Conservation (phyloP, 2,888 invertebrate species). For the Clistopyga incitator region DNA sequence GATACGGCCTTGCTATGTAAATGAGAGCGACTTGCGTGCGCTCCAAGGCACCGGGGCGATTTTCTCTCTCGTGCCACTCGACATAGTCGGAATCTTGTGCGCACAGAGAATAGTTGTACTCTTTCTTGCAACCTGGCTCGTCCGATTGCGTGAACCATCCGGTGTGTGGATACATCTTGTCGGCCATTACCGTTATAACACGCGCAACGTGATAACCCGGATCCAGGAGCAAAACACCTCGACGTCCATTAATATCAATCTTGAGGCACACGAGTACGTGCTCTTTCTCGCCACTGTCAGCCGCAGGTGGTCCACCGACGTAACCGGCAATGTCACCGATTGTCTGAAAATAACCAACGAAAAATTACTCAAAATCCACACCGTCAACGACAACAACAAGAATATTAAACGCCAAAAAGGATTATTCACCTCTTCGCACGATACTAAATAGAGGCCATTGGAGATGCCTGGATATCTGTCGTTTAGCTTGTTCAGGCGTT, state of each 20-base stretch:
- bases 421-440: constrained; percentile 92
- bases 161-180: constrained; percentile 94
- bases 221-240: constrained; percentile 93
- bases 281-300: constrained; percentile 91
- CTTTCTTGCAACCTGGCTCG: constrained; percentile 91
- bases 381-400: no score
- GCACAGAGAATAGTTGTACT: constrained; percentile 93
- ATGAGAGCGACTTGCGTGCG: constrained; percentile 90
- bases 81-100: constrained; percentile 90
- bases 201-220: constrained; percentile 96
- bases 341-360: constrained; percentile 76
- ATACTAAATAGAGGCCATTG: constrained; percentile 90
- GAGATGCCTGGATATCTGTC: constrained; percentile 89
- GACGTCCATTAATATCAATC: constrained; percentile 89
- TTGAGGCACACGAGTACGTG: constrained; percentile 93
- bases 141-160: constrained; percentile 94
- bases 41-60: constrained; percentile 86
- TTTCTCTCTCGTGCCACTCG: constrained; percentile 94
- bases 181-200: constrained; percentile 94
- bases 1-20: constrained; percentile 92
- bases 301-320: constrained; percentile 84
- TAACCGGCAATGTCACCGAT: constrained; percentile 84
- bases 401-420: no score
- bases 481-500: constrained; percentile 87
- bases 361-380: neutral